A percentile compares a stretch with the other conserved stretches of the same genome.
Conservation (phyloP, 1,140 invertebrate species). For the Scaptomyza graminum region DNA sequence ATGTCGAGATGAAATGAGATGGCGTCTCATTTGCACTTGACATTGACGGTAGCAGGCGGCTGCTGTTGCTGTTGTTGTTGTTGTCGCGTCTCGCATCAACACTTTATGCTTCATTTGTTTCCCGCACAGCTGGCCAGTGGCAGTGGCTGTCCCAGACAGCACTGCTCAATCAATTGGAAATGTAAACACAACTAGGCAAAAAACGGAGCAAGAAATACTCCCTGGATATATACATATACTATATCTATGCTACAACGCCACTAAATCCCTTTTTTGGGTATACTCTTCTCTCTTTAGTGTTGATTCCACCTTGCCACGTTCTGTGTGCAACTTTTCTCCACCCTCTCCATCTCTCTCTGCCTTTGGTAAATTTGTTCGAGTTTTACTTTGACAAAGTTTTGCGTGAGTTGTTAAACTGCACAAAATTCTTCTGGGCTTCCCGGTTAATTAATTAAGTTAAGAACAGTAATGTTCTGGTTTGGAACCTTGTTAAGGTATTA, state of each 20-base stretch:
- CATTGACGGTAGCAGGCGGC: constrained; percentile 52
- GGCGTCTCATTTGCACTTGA: constrained; percentile 67
- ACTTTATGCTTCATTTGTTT: constrained; percentile 74
- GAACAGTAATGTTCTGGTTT: constrained; percentile 43
- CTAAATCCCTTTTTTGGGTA: no score
- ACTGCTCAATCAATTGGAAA: constrained; percentile 75
- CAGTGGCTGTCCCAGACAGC: constrained; percentile 7
- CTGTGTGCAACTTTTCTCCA: constrained; percentile 37
- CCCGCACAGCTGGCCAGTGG: constrained; percentile 39
- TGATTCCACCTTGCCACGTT: not conserved
- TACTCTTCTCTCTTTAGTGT: no score
- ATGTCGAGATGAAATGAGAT: not conserved
- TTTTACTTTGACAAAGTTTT: constrained; percentile 45
- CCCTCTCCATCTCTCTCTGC: no score
- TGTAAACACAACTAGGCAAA: constrained; percentile 54
- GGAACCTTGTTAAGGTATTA: constrained; percentile 23
- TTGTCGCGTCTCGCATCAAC: constrained; percentile 35
- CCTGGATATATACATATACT: no score
- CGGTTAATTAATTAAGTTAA: constrained; percentile 54
- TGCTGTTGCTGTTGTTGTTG: not conserved
- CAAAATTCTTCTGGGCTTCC: constrained; percentile 23
- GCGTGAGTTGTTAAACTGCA: constrained; percentile 36
- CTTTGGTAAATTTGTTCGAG: constrained; percentile 4
- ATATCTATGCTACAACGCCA: no score
- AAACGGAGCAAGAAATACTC: no score